Conservation (phyloP, 2,797 vertebrate genomes). For the Parauchenoglanis ngamensis region DNA sequence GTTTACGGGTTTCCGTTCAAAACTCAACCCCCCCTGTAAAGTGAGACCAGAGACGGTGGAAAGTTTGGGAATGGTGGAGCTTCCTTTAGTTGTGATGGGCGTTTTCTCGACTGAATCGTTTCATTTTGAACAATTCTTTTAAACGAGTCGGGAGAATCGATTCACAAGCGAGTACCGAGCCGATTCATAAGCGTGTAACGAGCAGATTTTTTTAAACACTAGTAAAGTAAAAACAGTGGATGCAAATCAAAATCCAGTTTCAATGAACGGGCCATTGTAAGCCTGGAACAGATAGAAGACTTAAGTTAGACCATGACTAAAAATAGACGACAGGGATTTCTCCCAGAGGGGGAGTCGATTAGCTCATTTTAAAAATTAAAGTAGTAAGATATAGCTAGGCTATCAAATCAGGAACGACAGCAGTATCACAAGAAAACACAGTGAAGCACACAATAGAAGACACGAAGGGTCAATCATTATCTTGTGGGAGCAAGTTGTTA, state of each 20-base stretch:
- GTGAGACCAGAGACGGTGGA: constrained; percentile 13
- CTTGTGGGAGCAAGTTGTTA: too few species aligned
- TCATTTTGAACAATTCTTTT: constrained; percentile 12
- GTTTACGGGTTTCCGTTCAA: constrained; percentile 42
- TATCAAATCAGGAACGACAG: not conserved
- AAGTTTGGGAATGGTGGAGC: constrained; percentile 34
- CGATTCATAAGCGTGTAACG: too few species aligned
- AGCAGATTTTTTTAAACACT: not conserved
- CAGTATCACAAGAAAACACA: not conserved
- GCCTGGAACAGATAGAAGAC: not conserved
- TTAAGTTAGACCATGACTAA: not conserved
- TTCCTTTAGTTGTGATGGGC: constrained; percentile 24
- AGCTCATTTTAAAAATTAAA: not conserved
- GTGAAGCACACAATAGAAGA: not conserved
- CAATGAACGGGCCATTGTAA: not conserved
- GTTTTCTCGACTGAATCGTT: constrained; percentile 11
- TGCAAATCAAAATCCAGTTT: not conserved
- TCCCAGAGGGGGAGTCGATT: not conserved
- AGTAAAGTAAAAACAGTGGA: not conserved
- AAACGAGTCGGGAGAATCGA: constrained; percentile 11
- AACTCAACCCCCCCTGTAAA: constrained; percentile 15
- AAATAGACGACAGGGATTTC: not conserved
- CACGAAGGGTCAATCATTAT: not conserved
- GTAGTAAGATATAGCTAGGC: too few species aligned
- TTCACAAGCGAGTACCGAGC: not conserved